phyloP scores from a whole-genome alignment of 2,797 vertebrate genomes.

The Saguinus oedipus region DNA sequence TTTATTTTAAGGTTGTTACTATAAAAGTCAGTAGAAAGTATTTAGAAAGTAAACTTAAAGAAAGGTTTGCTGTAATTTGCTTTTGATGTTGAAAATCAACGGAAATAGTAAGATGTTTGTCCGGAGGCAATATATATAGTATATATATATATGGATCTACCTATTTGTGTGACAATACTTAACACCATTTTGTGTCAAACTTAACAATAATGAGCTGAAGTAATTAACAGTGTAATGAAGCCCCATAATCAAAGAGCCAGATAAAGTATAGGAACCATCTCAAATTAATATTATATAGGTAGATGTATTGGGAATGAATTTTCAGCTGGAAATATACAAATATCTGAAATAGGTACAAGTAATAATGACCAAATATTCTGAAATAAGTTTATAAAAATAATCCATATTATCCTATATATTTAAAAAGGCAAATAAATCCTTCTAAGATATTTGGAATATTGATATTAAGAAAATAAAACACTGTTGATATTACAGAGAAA shows the following conservation, averaged over 20 bases:
- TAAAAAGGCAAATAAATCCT: not conserved
- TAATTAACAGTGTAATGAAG: not conserved
- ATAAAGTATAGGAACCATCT: not conserved
- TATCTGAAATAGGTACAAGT: not conserved
- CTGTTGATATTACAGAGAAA: not conserved
- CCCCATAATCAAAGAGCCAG: not conserved
- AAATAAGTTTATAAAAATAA: not conserved
- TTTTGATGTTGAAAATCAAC: not conserved
- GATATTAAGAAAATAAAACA: not conserved
- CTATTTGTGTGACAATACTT: not conserved
- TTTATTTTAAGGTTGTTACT: constrained; percentile 53
- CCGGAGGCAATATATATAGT: not conserved
- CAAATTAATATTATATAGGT: not conserved
- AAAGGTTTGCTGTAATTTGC: not conserved
- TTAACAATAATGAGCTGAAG: constrained; percentile 27
- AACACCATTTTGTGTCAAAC: not conserved
- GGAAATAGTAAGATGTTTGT: not conserved
- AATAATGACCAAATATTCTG: not conserved
- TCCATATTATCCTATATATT: not conserved
- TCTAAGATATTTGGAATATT: not conserved
- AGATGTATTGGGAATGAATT: not conserved
- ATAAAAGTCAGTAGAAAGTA: constrained; percentile 18
- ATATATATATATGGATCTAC: not conserved
- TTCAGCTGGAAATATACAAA: not conserved
- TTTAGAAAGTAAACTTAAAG: constrained; percentile 14